Evolutionary conservation across 1,140 invertebrate genomes (phyloP), one percentile per base, ranked within the genome.

Genomic region (Sarcophaga peregrina): DNA sequence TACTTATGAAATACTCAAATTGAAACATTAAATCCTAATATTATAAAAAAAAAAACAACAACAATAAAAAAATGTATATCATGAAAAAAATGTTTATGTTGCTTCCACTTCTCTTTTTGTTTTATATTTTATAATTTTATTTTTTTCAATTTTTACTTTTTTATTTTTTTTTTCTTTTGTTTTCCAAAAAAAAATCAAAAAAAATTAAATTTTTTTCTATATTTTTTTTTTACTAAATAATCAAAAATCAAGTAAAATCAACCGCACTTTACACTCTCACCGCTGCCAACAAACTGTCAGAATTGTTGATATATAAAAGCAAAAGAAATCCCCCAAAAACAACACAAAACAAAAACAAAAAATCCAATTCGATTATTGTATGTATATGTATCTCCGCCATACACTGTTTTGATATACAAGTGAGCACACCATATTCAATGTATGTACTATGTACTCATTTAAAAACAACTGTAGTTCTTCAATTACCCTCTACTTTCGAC

Each of bases 231-330:
- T 72, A 17, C 37, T 72, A 25, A 17, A 72, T 11, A 72, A 25
- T 20, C 62, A 72, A 25, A 72, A 72, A 10, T 17, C 37, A 17
- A 25, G 7, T 72, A 72, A n/a, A n/a, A 25, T 20, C 62, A 17
- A 25, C 62, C 62, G 62, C 62, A 25, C 62, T 78, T 50, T 17
- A 78, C 75, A 20, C 75, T 47, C 75, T 78, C 75, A 78, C 75
- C 75, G 75, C 75, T 78, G 46, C 47, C 75, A 78, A 78, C 75
- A 50, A 52, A 78, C 75, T 78, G 17, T 8, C 75, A 50, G 20
- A 78, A 45, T 10, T 73, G 25, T 46, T 5, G 11, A 37, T 11
- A 8, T 17, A 47, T 15, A n/a, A 78, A 78, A 50, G 25, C 25
- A 37, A 78, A 78, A n/a, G n/a, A 17, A 78, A 50, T 78, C 20